phyloP scores from a whole-genome alignment of 2,888 invertebrate genomes.

The Limnephilus marmoratus region DNA sequence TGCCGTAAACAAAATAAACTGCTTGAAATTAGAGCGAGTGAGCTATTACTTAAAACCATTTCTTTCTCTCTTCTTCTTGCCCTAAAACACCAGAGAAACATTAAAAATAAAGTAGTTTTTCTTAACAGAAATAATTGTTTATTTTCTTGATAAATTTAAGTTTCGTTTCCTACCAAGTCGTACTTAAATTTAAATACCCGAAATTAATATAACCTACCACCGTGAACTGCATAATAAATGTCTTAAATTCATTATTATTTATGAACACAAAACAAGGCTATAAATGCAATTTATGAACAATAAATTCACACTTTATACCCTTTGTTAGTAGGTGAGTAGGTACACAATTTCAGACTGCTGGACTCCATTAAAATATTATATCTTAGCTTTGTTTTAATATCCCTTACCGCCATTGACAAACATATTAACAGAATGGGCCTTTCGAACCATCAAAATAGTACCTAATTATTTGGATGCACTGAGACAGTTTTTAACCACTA shows the following conservation, averaged over 20 bases:
- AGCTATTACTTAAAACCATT: not conserved
- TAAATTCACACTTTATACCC: constrained; percentile 11
- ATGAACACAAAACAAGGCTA: not conserved
- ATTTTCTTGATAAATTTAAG: not conserved
- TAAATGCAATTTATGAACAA: constrained; percentile 1
- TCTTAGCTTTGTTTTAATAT: constrained; percentile 23
- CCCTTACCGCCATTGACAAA: not conserved
- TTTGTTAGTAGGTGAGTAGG: not conserved
- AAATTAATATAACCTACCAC: not conserved
- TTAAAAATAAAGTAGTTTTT: not conserved
- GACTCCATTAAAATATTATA: constrained; percentile 34
- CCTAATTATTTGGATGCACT: not conserved
- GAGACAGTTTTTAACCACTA: no score
- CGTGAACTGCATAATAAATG: not conserved
- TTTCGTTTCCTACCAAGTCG: not conserved
- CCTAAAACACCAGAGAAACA: not conserved
- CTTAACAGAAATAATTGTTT: not conserved
- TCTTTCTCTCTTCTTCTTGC: not conserved
- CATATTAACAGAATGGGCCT: not conserved
- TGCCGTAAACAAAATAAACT: no score
- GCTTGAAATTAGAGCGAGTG: no score
- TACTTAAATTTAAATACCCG: not conserved
- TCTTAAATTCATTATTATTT: not conserved
- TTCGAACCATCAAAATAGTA: not conserved
- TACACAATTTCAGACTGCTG: not conserved